Conservation (phyloP, 2,113 vertebrate genomes). For the Leptodactylus fuscus region DNA sequence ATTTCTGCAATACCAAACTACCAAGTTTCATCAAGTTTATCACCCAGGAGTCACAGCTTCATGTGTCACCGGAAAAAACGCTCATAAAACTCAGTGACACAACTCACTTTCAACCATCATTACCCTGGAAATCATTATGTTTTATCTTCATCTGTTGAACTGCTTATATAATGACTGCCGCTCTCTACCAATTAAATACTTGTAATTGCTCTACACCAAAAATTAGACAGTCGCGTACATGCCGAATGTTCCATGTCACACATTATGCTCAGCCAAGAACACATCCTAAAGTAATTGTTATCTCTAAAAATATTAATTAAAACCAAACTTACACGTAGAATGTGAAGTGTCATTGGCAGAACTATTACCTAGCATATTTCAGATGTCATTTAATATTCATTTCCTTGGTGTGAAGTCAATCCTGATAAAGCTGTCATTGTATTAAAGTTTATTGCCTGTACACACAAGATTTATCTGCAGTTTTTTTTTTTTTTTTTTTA, state of each 20-base stretch:
- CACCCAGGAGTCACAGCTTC: neutral
- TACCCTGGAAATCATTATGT: conserved; percentile 28
- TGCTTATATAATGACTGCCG: conserved; percentile 6
- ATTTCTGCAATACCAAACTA: no score
- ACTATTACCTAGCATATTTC: neutral
- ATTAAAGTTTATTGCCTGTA: neutral
- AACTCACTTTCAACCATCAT: conserved; percentile 41
- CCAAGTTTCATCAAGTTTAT: no score
- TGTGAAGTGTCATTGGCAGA: neutral
- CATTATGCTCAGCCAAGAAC: neutral
- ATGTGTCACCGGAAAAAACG: neutral
- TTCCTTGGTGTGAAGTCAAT: neutral
- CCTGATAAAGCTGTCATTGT: neutral
- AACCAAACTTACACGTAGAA: neutral
- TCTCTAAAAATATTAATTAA: neutral
- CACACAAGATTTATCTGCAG: neutral
- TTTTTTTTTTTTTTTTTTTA: neutral
- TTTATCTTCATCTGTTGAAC: conserved; percentile 30
- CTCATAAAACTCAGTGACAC: conserved; percentile 20
- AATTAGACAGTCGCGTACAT: neutral
- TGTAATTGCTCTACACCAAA: conserved; percentile 35
- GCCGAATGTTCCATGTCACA: neutral
- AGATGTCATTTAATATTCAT: neutral
- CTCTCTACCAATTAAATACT: conserved; percentile 19
- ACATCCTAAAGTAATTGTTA: neutral